Evolutionary conservation across 2,797 vertebrate species (phyloP), one percentile per base, ranked within the genome.

Genomic region (Allenopithecus nigroviridis): DNA sequence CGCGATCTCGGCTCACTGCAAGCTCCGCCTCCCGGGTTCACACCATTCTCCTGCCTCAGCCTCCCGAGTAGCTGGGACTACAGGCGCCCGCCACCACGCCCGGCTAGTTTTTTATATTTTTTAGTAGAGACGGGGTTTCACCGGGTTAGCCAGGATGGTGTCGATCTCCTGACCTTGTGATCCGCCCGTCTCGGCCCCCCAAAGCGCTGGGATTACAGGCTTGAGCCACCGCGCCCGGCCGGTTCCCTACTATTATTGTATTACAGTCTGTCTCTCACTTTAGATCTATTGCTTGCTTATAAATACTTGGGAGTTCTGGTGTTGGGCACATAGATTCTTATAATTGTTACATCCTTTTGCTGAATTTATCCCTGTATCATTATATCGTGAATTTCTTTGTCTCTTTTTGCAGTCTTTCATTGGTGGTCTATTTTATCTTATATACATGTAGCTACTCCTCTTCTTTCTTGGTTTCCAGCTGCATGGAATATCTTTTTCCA

Each of bases 11-110:
- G 48, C 48, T 48, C 48, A 48, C 4, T 0, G 48, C 48, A 48
- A 48, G 48, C 48, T 48, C 48, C 4, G 48, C 48, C 48, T 48
- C 48, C 48, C 48, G 4, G 1, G 4, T 48, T 48, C 13, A 48
- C 48, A 0, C 48, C 48, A 48, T 48, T 48, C 48, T 48, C 48
- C 48, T 1, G 48, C 48, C 48, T 48, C 48, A 48, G 14, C 48
- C 48, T 5, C 48, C 48, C 1, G 13, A 48, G 48, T 48, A 48
- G 48, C 48, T 48, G 14, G 48, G 48, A 50, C 14, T 50, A 50
- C 14, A 50, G 48, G 48, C 1, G 1, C 14, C 48, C 14, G 1
- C 48, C 48, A 16, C 48, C 48, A 0, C 1, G 4, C 48, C 14
- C 4, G 4, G 48, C 48, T 48, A 48, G 1, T 16, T 48, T 48